Base-by-base conservation (phyloP, 2,888 invertebrate genomes). In the Drosophila kokeensis region DNA sequence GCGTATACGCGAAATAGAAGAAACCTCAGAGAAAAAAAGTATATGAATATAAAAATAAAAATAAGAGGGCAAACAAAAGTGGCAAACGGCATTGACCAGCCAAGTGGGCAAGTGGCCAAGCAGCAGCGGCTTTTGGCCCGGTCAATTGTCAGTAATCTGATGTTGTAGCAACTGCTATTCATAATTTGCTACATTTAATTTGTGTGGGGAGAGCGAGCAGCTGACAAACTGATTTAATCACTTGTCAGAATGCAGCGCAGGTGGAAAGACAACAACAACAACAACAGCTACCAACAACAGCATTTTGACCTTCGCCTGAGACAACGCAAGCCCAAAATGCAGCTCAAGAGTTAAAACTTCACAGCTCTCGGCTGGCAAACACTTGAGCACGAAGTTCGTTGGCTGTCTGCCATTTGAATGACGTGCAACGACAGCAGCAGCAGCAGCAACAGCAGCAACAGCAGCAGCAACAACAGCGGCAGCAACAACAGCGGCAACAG, bases 351-450 rank as follows among this genome's bases (percentile, higher is more conserved):
- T 53, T 60, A 38, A 53, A 72, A 76, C 71, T 65, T 73, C 59
- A 82, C 57, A 73, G 70, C 61, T 67, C 65, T 67, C 40, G 59
- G 54, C 67, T 66, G 79, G 57, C 64, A 80, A 86, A 65, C 80
- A 83, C 87, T 90, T 63, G 72, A 89, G 73, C 86, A 90, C 91
- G 91, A 90, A 89, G 76, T 84, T 85, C 80, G 90, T 69, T 83
- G 82, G 87, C 89, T 87, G 90, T 90, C 90, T 87, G 91, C 73
- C 86, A 89, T 85, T 90, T 90, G 90, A 87, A 82, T 87, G 91
- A 87, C 90, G 82, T 90, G 90, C 90, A 79, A 73, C 90, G 73
- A 60, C 70, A 60, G 52, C 84, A 75, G 15, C 62, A 58, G 45
- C 69, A 70, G 13, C 61, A 68, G 11, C 10, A 34, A 18, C 70